Percentiles rank a stretch among this genome's conserved stretches.
phyloP scores from a whole-genome alignment of 2,888 invertebrate genomes.

The Drosophila prolongata region DNA sequence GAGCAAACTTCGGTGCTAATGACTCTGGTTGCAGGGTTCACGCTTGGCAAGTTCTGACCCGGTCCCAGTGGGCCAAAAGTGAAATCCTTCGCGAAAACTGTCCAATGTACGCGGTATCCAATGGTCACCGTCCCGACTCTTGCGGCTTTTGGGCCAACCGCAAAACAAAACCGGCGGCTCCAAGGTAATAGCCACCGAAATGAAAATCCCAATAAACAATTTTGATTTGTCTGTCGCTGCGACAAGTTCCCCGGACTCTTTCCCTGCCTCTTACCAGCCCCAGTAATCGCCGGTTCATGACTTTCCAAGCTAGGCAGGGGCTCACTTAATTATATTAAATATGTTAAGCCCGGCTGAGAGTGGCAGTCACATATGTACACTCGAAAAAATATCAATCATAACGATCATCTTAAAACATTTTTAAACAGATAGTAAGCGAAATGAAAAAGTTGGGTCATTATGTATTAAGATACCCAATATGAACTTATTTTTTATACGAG shows the following conservation, averaged over 20 bases:
- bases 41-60: slow-evolving; percentile 66
- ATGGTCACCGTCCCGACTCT: slow-evolving; percentile 32
- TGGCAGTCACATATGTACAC: slow-evolving; percentile 14
- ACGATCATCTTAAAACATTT: too few relatives aligned
- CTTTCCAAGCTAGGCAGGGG: slow-evolving; percentile 45
- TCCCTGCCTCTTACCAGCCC: slow-evolving; percentile 14
- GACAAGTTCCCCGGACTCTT: slow-evolving; percentile 26
- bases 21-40: slow-evolving; percentile 51
- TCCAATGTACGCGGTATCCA: slow-evolving; percentile 31
- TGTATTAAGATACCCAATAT: too few relatives aligned
- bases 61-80: slow-evolving; percentile 50
- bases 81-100: slow-evolving; percentile 51
- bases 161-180: slow-evolving; percentile 41
- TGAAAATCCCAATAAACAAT: slow-evolving; percentile 63
- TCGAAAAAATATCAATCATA: not conserved
- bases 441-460: not conserved
- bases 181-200: slow-evolving; percentile 51
- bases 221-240: slow-evolving; percentile 42
- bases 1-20: slow-evolving; percentile 50
- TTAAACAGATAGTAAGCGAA: too few relatives aligned
- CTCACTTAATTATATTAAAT: slow-evolving; percentile 62
- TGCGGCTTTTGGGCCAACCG: slow-evolving; percentile 56
- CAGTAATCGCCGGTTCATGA: slow-evolving; percentile 36
- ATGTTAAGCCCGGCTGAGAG: slow-evolving; percentile 47
- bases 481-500: too few relatives aligned